Evolutionary conservation across 2,113 vertebrate genomes (phyloP).

Genomic region (Aplodontia rufa): DNA sequence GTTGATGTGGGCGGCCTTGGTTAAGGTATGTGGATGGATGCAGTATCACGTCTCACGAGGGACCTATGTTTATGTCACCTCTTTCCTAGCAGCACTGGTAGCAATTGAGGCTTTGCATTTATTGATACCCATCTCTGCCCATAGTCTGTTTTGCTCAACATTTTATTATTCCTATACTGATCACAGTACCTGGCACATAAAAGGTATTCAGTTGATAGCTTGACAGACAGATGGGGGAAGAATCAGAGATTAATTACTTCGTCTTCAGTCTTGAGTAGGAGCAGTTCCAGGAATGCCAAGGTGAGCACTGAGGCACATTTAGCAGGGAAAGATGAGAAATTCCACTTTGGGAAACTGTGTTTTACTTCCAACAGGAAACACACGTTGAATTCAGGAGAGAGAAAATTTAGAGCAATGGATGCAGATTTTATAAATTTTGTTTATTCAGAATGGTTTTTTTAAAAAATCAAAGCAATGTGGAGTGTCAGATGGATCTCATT

Average conservation of each 20-base stretch:
- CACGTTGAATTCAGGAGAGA: background rate
- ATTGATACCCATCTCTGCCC: background rate
- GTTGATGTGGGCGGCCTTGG: background rate
- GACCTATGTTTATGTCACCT: background rate
- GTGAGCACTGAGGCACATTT: background rate
- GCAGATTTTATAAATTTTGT: background rate
- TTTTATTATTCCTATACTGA: background rate
- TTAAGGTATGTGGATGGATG: background rate
- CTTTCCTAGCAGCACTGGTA: background rate
- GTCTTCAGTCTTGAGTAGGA: background rate
- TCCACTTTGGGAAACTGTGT: background rate
- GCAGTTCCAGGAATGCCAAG: background rate
- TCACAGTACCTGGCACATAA: background rate
- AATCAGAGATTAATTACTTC: background rate
- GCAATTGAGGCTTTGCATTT: background rate
- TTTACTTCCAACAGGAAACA: background rate
- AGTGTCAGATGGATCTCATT: background rate
- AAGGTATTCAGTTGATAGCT: background rate
- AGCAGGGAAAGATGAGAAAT: background rate
- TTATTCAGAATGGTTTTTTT: conserved; percentile 20
- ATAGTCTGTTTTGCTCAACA: background rate
- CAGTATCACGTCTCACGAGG: background rate
- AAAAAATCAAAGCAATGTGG: background rate
- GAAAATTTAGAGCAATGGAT: background rate
- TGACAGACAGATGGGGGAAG: background rate